Evolutionary conservation across 2,113 vertebrate species (phyloP), one percentile per base, ranked within the genome.

Genomic region (Xenus cinereus): DNA sequence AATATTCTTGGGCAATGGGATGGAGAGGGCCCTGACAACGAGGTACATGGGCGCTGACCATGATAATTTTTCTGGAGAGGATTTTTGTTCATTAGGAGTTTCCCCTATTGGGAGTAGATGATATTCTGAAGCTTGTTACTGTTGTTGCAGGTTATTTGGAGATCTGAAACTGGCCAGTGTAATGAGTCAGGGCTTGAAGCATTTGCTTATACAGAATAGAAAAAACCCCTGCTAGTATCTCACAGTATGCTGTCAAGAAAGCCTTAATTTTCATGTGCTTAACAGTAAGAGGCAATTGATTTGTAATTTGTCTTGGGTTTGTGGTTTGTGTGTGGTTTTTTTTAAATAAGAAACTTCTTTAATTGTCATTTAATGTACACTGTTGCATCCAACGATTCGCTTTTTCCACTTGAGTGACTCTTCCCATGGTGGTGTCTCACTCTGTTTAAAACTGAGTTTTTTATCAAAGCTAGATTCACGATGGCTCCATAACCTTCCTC

Each of bases 231-330:
- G 73, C 53, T 56, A 53, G 53, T 45, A 35, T 63, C 35, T 89
- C 88, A 51, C 85, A 93, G 57, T 28, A 20, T 22, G 76, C 30
- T 64, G 35, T 60, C 51, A 64, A 82, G 64, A 45, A 88, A 81
- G 48, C 39, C 39, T 79, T 89, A 73, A 82, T 91, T 96, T 93
- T 66, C n/a, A 11, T 63, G 75, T 73, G 54, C 85, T 95, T 82
- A 57, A 53, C 71, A 79, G 87, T 27, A 33, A 78, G 87, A 79
- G 62, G 43, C 72, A 81, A 87, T 69, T 93, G 53, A 82, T 95
- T 53, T 39, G 30, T 82, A 91, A 87, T 94, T 96, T 78, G 32
- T 85, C 79, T 59, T 50, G 50, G 21, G 10, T 28, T 71, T 91
- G 32, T 69, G 59, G 23, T 62, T 63, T 63, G 18, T 41, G 24